These are phyloP conservation scores for Aplodontia rufa DNA, from an alignment of 2,113 vertebrate genomes.

Conservation along the genomic window DNA sequence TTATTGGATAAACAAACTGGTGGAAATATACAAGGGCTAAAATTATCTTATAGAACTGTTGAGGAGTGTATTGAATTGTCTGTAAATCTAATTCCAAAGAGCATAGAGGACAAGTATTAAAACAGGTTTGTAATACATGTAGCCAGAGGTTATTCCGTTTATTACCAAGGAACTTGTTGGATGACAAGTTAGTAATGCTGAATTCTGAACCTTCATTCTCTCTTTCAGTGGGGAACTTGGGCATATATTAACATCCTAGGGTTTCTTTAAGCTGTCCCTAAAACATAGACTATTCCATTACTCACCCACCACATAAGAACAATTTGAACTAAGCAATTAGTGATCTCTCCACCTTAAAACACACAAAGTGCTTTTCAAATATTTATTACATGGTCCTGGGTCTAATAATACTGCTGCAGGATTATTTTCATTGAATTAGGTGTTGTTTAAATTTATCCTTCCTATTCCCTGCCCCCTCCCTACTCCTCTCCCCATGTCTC, in stretches of 20 bases:
- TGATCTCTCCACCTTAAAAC: constrained; percentile 41
- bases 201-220: background rate
- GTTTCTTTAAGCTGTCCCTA: constrained; percentile 24
- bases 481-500: too few species aligned
- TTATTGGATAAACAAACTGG: background rate
- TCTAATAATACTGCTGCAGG: background rate
- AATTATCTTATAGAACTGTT: background rate
- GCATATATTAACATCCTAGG: constrained; percentile 40
- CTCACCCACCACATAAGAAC: background rate
- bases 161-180: background rate
- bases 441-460: constrained; percentile 48
- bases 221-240: constrained; percentile 23
- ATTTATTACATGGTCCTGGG: constrained; percentile 41
- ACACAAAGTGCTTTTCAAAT: constrained; percentile 29
- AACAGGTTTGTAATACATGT: background rate
- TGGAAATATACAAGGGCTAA: constrained; percentile 42
- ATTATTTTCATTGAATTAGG: constrained; percentile 42
- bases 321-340: constrained; percentile 52
- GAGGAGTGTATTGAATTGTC: background rate
- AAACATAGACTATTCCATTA: constrained; percentile 54
- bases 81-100: constrained; percentile 14
- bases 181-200: constrained; percentile 16
- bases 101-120: background rate
- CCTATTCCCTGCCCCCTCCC: too few species aligned
- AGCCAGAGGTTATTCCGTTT: background rate